Evolutionary conservation across 2,797 vertebrate genomes (phyloP).

Genomic region (Spea hammondii): DNA sequence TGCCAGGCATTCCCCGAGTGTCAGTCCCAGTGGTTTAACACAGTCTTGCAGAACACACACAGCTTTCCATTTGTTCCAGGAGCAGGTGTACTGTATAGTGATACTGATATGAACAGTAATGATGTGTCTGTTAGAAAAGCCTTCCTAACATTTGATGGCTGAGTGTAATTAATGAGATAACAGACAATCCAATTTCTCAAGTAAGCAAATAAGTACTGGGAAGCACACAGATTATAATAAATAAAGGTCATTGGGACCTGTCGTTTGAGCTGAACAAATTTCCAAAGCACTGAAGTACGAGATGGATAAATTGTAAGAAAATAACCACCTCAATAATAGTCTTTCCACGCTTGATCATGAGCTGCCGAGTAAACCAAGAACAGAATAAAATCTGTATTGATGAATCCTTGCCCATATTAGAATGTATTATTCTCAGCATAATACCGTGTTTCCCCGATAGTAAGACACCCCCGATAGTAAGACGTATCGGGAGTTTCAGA

Average conservation of each 20-base stretch:
- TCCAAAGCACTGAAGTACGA: slow-evolving; percentile 12
- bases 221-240: slow-evolving; percentile 32
- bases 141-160: background rate
- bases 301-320: slow-evolving; percentile 45
- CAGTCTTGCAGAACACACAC: too few relatives aligned
- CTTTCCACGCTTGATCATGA: slow-evolving; percentile 27
- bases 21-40: too few relatives aligned
- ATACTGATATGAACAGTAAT: slow-evolving; percentile 11
- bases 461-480: too few relatives aligned
- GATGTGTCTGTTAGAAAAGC: slow-evolving; percentile 21
- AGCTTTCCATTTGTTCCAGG: too few relatives aligned
- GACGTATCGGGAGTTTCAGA: too few relatives aligned
- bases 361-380: slow-evolving; percentile 39
- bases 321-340: slow-evolving; percentile 47
- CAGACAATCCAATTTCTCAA: slow-evolving; percentile 12
- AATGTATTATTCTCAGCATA: slow-evolving; percentile 45
- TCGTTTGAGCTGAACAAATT: slow-evolving; percentile 36
- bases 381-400: slow-evolving; percentile 42
- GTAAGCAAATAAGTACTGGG: slow-evolving; percentile 20
- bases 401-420: slow-evolving; percentile 39
- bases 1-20: too few relatives aligned
- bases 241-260: slow-evolving; percentile 43
- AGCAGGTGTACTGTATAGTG: background rate
- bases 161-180: slow-evolving; percentile 34
- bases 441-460: too few relatives aligned